Evolutionary conservation across 2,888 invertebrate species (phyloP), one percentile per base, ranked within the genome.

Genomic region (Dusona sp.): DNA sequence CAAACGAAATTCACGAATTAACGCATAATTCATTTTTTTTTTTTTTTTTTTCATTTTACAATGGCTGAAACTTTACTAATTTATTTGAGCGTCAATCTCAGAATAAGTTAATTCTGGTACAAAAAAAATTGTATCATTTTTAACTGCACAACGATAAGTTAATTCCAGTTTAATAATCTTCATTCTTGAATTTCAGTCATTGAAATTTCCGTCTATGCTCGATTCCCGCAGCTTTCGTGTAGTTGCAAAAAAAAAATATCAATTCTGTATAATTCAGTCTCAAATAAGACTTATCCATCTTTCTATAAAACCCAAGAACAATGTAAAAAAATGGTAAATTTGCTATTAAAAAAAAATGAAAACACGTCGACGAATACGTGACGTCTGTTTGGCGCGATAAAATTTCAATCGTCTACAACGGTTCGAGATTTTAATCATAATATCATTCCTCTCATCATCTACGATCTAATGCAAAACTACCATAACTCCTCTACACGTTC

Each of bases 331-430:
- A 85, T 84, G 19, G 54, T 36, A 45, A 22, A 36, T 73, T n/a
- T 57, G 11, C 22, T 19, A 3, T 67, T n/a, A 11, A 36, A 38
- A 29, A 29, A 25, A 36, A 79, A 29, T 42, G 48, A 33, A 19
- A 29, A 65, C 78, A 65, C 79, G 78, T 79, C 84, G 84, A 82
- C 84, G 82, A 82, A 82, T 78, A 84, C 82, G 84, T 79, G 75
- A 87, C 87, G 84, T 81, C 86, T 80, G 86, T 74, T 77, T 79
- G 84, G 87, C 87, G 87, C 79, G 87, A 87, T 87, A 87, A 87
- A 87, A 87, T 87, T 87, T 87, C 87, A 87, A 84, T 87, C 87
- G 87, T 87, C 87, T 87, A 87, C 87, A 87, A 87, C 87, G 87
- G 87, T 87, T 82, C 79, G 84, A 87, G 87, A 87, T 87, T 79